Conservation (phyloP, 2,888 invertebrate species). For the Cryptus viduatorius region DNA sequence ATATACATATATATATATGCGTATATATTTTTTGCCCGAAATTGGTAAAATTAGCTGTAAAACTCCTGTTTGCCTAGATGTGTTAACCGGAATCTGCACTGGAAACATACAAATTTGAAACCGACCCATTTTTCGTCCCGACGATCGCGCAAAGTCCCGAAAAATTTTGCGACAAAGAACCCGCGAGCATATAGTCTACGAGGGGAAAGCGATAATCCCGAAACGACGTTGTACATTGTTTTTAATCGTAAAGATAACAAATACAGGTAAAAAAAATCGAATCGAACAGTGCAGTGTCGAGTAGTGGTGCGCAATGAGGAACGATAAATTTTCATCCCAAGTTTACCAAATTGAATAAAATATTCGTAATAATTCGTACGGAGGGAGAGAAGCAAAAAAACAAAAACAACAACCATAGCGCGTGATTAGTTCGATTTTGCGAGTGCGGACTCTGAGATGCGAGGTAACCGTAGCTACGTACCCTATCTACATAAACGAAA, state of each 20-base stretch:
- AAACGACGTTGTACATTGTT: conserved; percentile 29
- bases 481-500: conserved; percentile 37
- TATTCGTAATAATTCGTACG: conserved; percentile 31
- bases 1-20: conserved; percentile 49
- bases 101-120: conserved; percentile 1
- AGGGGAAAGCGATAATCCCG: conserved; percentile 2
- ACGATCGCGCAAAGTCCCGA: conserved; percentile 1
- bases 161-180: conserved; percentile 11
- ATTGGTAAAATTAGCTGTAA: conserved; percentile 46
- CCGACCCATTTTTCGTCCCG: background rate
- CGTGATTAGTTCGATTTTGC: conserved; percentile 49
- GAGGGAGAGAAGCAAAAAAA: conserved; percentile 8
- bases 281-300: conserved; percentile 5
- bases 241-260: conserved; percentile 4
- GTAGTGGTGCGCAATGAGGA: conserved; percentile 12
- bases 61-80: conserved; percentile 49
- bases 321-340: background rate
- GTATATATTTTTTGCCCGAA: conserved; percentile 55
- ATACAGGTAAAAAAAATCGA: conserved; percentile 4
- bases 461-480: conserved; percentile 61
- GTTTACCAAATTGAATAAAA: conserved; percentile 24
- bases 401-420: conserved; percentile 1
- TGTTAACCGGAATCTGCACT: conserved; percentile 5
- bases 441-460: conserved; percentile 54
- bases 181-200: background rate